phyloP scores from a whole-genome alignment of 2,888 invertebrate genomes.

The Sipha maydis region DNA sequence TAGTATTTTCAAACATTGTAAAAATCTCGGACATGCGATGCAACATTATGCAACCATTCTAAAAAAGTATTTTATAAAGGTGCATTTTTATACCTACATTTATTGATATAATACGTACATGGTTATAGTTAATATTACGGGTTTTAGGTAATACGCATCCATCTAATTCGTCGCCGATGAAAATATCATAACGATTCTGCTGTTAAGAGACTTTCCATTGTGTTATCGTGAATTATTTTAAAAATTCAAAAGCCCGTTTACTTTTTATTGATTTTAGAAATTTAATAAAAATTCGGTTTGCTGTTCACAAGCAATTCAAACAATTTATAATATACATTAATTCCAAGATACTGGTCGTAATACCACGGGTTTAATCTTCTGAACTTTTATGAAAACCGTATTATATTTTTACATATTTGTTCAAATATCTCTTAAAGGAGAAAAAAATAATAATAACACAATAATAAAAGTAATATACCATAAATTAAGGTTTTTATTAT shows the following conservation, averaged over 20 bases:
- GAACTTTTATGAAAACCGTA: slow-evolving; percentile 46
- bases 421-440: background rate
- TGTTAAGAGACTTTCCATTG: background rate
- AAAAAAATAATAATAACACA: slow-evolving; percentile 11
- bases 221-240: background rate
- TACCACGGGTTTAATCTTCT: slow-evolving; percentile 38
- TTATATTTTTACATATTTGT: slow-evolving; percentile 44
- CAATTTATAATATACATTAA: slow-evolving; percentile 28
- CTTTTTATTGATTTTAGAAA: slow-evolving; percentile 11
- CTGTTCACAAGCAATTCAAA: slow-evolving; percentile 13
- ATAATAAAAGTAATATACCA: slow-evolving; percentile 38
- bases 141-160: background rate
- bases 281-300: slow-evolving; percentile 29
- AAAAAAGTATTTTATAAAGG: background rate
- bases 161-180: background rate
- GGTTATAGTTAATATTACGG: background rate
- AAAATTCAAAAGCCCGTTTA: background rate
- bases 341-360: slow-evolving; percentile 17
- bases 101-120: too few relatives aligned
- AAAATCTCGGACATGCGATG: background rate
- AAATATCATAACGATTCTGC: background rate
- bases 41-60: background rate
- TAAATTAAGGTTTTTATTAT: slow-evolving; percentile 54
- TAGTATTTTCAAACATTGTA: too few relatives aligned
- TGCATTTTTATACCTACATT: background rate